Evolutionary conservation across 2,113 vertebrate genomes (phyloP).

Genomic region (Melanotaenia duboulayi): DNA sequence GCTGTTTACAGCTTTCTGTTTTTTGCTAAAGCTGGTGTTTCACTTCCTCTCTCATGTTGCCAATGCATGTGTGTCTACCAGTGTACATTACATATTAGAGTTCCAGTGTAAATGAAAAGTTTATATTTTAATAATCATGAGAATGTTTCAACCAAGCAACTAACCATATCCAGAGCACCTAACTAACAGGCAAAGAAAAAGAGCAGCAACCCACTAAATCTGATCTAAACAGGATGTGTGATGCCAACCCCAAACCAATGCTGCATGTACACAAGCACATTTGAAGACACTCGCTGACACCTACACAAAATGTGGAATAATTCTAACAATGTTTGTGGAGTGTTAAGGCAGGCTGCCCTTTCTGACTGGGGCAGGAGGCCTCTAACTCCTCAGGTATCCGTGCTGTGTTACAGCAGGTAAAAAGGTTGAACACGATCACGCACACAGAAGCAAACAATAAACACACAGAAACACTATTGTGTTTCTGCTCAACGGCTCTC

Average conservation of each 20-base stretch:
- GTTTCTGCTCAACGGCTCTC: constrained; percentile 41
- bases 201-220: background rate
- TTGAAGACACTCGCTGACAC: background rate
- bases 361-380: constrained; percentile 20
- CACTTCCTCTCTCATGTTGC: too few relatives aligned
- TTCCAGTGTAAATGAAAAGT: background rate
- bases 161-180: background rate
- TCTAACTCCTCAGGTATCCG: constrained; percentile 50
- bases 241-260: background rate
- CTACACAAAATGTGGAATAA: constrained; percentile 12
- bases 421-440: constrained; percentile 21
- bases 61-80: too few relatives aligned
- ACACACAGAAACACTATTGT: constrained; percentile 40
- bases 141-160: constrained; percentile 4
- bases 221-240: constrained; percentile 34
- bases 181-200: background rate
- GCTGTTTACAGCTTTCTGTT: too few relatives aligned
- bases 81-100: too few relatives aligned
- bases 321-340: constrained; percentile 9
- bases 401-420: constrained; percentile 62
- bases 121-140: constrained; percentile 9
- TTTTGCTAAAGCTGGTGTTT: too few relatives aligned
- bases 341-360: constrained; percentile 23
- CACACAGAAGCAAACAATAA: background rate
- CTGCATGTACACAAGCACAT: constrained; percentile 9